Evolutionary conservation across 2,113 vertebrate genomes (phyloP).

Genomic region (Macquaria ambigua): DNA sequence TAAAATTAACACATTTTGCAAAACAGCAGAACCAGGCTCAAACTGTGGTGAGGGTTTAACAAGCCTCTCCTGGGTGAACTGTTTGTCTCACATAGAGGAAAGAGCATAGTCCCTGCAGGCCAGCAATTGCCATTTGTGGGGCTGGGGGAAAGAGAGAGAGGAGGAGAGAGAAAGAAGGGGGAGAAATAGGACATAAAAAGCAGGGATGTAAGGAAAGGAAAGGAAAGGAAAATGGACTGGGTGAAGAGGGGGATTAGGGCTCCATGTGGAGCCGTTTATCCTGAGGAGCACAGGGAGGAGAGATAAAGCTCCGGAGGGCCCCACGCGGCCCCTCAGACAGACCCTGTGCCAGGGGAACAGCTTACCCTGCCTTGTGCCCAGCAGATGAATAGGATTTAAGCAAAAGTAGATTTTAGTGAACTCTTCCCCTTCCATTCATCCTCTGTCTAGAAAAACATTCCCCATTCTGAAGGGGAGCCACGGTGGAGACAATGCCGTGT

Average conservation of each 20-base stretch:
- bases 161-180: not conserved
- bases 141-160: constrained; percentile 8
- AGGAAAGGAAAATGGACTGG: constrained; percentile 47
- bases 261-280: constrained; percentile 85
- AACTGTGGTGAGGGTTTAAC: constrained; percentile 77
- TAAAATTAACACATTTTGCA: constrained; percentile 85
- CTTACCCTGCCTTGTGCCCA: constrained; percentile 82
- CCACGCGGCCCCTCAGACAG: constrained; percentile 77
- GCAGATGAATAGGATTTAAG: constrained; percentile 84
- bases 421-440: constrained; percentile 77
- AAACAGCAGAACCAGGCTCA: constrained; percentile 71
- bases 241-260: constrained; percentile 79
- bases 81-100: constrained; percentile 61
- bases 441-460: constrained; percentile 66
- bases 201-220: constrained; percentile 40
- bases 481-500: constrained; percentile 48
- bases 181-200: constrained; percentile 22
- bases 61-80: constrained; percentile 74
- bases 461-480: constrained; percentile 56
- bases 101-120: constrained; percentile 65
- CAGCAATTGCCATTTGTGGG: constrained; percentile 60
- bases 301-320: constrained; percentile 81
- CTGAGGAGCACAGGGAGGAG: constrained; percentile 79
- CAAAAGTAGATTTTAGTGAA: constrained; percentile 82
- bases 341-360: constrained; percentile 82